phyloP scores from a whole-genome alignment of 2,888 invertebrate species.

The Mantis religiosa region DNA sequence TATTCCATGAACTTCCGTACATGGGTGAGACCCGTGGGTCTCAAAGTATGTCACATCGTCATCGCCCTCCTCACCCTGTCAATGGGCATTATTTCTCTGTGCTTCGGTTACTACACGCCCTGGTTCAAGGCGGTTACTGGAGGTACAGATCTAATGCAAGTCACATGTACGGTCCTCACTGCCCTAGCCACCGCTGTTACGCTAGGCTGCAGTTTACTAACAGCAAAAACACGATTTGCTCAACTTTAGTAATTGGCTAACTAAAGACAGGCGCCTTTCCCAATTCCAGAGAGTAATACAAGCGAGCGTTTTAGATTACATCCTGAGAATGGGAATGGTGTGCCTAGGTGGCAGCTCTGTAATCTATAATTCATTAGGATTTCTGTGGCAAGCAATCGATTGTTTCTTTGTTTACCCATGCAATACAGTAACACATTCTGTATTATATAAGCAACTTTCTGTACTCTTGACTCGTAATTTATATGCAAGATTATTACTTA shows the following conservation, averaged over 20 bases:
- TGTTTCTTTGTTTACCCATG: too few species aligned
- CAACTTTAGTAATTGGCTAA: background rate
- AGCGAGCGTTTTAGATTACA: too few species aligned
- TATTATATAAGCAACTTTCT: too few species aligned
- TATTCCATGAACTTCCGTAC: background rate
- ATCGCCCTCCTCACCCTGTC: background rate
- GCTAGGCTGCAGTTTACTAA: background rate
- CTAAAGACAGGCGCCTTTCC: too few species aligned
- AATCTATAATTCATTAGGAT: too few species aligned
- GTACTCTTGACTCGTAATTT: too few species aligned
- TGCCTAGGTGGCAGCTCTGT: too few species aligned
- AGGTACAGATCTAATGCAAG: background rate
- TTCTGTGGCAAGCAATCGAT: too few species aligned
- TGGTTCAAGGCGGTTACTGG: background rate
- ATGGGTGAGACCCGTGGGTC: background rate
- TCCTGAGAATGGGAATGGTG: too few species aligned
- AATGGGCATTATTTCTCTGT: background rate
- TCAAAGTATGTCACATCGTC: background rate
- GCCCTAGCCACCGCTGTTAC: background rate
- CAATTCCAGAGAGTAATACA: too few species aligned
- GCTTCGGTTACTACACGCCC: background rate
- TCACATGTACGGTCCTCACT: background rate
- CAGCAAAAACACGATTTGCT: background rate
- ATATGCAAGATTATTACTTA: too few species aligned
- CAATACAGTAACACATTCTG: too few species aligned